Base-by-base conservation (phyloP, 2,888 invertebrate species). In the Campoplex nolae region DNA sequence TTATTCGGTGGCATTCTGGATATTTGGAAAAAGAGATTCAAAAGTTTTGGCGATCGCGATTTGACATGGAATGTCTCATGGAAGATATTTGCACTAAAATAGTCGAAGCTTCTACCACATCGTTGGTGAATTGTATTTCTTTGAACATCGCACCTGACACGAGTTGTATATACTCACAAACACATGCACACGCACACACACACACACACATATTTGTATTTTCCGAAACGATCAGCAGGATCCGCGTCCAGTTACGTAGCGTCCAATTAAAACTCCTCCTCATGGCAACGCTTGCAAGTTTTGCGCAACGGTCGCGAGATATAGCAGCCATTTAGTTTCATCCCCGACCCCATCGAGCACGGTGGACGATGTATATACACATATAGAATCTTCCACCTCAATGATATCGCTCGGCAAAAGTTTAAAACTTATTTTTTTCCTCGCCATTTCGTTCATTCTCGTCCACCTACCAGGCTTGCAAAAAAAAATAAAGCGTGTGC, bases 241-340 rank as follows among this genome's bases (percentile, higher is more conserved):
- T 71, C 54, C 42, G 77, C 42, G 71, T 74, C 38, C 80, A 51
- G 82, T 75, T 58, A 75, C 74, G 68, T 74, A 67, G 45, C 67
- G 78, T 71, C 82, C 84, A 84, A 87, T 87, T 87, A 87, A 82
- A 84, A 87, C 48, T 87, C 45, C 77, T 74, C 68, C 77, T 74
- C 68, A 67, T 58, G 84, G 67, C 35, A 78, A 35, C 65, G 84
- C 81, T 84, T 35, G 78, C 75, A 82, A 70, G 51, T 80, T 84
- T 83, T 62, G 54, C 70, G 62, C 42, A 42, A 79, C 79, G 75
- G 71, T 80, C 76, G 45, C 74, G 58, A 65, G 78, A 68, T 56
- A 75, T 78, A 74, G 81, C 80, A 48, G 87, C 77, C 81, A 84
- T 87, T 87, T 81, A 77, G 77, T 84, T 83, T 80, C 79, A 45